Evolutionary conservation across 2,797 vertebrate species (phyloP), one percentile per base, ranked within the genome.

Genomic region (Naso thynnoides): DNA sequence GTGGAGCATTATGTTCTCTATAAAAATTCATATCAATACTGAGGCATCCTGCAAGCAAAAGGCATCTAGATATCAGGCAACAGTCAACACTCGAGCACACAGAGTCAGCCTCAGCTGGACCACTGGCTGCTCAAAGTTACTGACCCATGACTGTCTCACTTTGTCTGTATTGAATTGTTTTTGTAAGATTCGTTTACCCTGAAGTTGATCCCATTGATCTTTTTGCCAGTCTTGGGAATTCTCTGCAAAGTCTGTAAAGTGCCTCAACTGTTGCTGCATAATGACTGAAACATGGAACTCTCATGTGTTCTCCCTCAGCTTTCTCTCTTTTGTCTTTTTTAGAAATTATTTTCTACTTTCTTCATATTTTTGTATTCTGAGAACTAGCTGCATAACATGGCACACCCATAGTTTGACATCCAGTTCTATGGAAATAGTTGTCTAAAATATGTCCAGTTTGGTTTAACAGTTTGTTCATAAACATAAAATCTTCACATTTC

Each of bases 41-140:
- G 31, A 52, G 8, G 3, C 27, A 54, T 29, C 24, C 15, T 29
- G 29, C 23, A 16, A 48, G 48, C 39, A 57, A 29, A 8, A 47
- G 27, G 31, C 4, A 3, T 26, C 27, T 58, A 21, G 19, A 58
- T 23, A 31, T 44, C 15, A 70, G 16, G 26, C 33, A 48, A 42
- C 50, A 67, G 21, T 62, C n/a, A 24, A 11, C 60, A 56, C n/a
- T 1, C 10, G 23, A 19, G 45, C 21, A 59, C 52, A 58, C 19
- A 52, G 27, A 36, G n/a, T 58, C 13, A 62, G 29, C 58, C 42
- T 65, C 36, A 58, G 26, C 45, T n/a, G 24, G 16, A 27, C 27
- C 31, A 21, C 29, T 52, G 38, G 26, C 29, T 16, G 67, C 52
- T 39, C 16, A 68, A 63, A 69, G 76, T 68, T n/a, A 50, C 26